Evolutionary conservation across 2,113 vertebrate genomes (phyloP).

Genomic region (Poeciliopsis turrubarensis): DNA sequence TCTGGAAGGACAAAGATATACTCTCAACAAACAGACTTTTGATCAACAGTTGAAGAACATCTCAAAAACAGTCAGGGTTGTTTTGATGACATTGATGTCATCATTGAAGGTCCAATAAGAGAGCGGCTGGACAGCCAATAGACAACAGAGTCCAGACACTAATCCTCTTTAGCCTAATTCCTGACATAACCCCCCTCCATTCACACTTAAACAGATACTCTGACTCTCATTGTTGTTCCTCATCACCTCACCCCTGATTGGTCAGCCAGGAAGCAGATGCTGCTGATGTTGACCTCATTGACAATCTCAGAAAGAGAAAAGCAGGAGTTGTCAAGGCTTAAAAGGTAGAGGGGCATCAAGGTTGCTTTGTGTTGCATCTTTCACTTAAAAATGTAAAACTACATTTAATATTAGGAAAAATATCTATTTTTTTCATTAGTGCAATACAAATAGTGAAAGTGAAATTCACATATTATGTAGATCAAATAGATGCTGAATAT

Average conservation of each 20-base stretch:
- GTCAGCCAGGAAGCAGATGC: slow-evolving; percentile 40
- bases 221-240: slow-evolving; percentile 48
- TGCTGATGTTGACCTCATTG: slow-evolving; percentile 47
- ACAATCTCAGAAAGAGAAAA: slow-evolving; percentile 27
- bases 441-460: background rate
- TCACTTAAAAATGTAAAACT: too few relatives aligned
- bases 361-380: background rate
- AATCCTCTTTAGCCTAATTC: slow-evolving; percentile 73
- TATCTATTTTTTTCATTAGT: too few relatives aligned
- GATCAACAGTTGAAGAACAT: slow-evolving; percentile 6
- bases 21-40: background rate
- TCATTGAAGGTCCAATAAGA: slow-evolving; percentile 14
- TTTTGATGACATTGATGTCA: slow-evolving; percentile 59
- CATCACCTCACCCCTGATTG: slow-evolving; percentile 44
- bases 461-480: background rate
- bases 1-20: background rate
- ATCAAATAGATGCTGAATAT: background rate
- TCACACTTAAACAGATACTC: slow-evolving; percentile 17
- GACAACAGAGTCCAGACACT: slow-evolving; percentile 67
- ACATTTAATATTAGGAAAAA: too few relatives aligned
- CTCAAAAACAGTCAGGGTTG: slow-evolving; percentile 4
- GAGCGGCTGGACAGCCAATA: slow-evolving; percentile 50
- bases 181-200: slow-evolving; percentile 37
- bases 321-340: slow-evolving; percentile 54
- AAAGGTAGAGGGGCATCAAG: background rate